Percentiles rank a stretch among this genome's conserved stretches.
These are phyloP conservation scores for Cheirogaleus medius DNA, from an alignment of 2,113 vertebrate genomes.

Conservation along the genomic window DNA sequence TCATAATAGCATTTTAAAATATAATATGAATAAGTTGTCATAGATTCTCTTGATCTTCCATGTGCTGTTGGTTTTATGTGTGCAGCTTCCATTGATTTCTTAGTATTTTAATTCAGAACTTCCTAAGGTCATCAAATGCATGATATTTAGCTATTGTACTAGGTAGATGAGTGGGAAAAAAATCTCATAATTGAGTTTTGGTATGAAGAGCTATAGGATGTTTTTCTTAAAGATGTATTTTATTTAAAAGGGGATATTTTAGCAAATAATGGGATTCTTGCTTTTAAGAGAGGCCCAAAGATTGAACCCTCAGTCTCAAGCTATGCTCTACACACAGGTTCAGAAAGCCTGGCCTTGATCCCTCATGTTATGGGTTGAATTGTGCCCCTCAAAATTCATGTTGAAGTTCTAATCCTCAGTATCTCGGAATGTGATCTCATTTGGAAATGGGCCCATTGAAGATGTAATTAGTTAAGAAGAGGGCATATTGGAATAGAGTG, in stretches of 20 bases:
- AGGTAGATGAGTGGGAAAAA: neutral
- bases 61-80: neutral
- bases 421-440: neutral
- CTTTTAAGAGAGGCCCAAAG: neutral
- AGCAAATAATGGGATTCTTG: neutral
- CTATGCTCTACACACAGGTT: neutral
- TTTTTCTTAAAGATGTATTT: neutral
- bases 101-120: slow-evolving; percentile 17
- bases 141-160: neutral
- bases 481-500: neutral
- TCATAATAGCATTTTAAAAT: neutral
- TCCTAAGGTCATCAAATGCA: neutral
- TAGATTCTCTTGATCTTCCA: neutral
- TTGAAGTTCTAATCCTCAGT: neutral
- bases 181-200: neutral
- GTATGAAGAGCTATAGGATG: neutral
- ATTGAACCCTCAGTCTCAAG: neutral
- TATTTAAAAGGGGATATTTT: slow-evolving; percentile 27
- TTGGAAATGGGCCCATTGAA: neutral
- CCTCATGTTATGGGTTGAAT: neutral
- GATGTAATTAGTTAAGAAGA: neutral
- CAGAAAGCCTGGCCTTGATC: neutral
- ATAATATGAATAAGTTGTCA: neutral
- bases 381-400: neutral
- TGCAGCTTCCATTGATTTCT: neutral